These are phyloP conservation scores for Apteryx owenii DNA, from an alignment of 2,113 vertebrate genomes.

Conservation along the genomic window DNA sequence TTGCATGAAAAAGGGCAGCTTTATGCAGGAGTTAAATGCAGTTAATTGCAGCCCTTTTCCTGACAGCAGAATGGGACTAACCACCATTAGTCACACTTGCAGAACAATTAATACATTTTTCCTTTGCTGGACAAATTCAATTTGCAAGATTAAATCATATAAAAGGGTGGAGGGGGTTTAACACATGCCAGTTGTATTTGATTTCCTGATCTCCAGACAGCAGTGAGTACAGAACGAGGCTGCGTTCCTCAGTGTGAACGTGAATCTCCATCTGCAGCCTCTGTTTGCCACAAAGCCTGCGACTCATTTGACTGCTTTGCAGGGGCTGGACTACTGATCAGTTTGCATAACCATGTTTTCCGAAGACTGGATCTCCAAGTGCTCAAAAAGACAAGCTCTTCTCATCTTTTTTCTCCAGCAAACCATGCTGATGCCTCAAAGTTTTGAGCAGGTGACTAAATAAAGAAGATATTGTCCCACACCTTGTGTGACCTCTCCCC, in stretches of 20 bases:
- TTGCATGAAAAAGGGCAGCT: not conserved
- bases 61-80: slow-evolving; percentile 53
- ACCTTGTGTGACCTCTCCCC: not conserved
- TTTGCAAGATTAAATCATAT: slow-evolving; percentile 39
- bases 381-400: not conserved
- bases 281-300: slow-evolving; percentile 14
- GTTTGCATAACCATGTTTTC: not conserved
- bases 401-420: not conserved
- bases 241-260: not conserved
- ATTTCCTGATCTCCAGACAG: slow-evolving; percentile 44
- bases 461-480: not conserved
- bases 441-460: not conserved
- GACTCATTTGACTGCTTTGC: slow-evolving; percentile 27
- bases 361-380: not conserved
- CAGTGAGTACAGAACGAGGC: not conserved
- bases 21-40: not conserved
- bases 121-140: slow-evolving; percentile 46
- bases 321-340: slow-evolving; percentile 4
- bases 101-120: slow-evolving; percentile 64
- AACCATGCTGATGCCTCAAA: not conserved
- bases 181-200: slow-evolving; percentile 23
- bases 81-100: slow-evolving; percentile 35
- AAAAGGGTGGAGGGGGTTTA: slow-evolving; percentile 38
- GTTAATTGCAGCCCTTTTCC: not conserved
- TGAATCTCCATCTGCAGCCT: slow-evolving; percentile 22